phyloP scores from a whole-genome alignment of 2,888 invertebrate genomes.

The Drosophila meridionalis region DNA sequence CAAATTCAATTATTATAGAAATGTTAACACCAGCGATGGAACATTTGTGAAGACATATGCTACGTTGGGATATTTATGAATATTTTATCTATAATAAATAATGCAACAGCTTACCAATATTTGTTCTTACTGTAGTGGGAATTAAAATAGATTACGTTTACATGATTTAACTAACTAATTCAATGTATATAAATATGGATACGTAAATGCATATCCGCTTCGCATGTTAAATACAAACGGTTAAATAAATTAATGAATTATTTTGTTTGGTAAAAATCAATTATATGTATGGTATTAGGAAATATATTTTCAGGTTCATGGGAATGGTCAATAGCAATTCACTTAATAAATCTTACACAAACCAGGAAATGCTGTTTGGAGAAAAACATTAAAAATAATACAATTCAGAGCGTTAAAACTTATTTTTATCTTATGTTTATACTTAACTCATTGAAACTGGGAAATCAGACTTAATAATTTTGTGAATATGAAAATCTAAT shows the following conservation, averaged over 20 bases:
- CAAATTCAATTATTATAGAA: slow-evolving; percentile 87
- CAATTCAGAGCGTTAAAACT: too few species aligned
- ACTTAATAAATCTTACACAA: too few species aligned
- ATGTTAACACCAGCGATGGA: slow-evolving; percentile 92
- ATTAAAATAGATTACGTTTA: slow-evolving; percentile 19
- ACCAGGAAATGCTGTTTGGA: too few species aligned
- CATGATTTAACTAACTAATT: slow-evolving; percentile 13
- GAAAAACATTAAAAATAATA: too few species aligned
- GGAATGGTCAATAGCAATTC: too few species aligned
- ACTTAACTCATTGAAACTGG: too few species aligned
- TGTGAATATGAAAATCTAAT: too few species aligned
- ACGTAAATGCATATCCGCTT: slow-evolving; percentile 7
- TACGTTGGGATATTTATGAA: slow-evolving; percentile 96
- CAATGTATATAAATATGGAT: slow-evolving; percentile 15
- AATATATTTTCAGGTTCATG: too few species aligned
- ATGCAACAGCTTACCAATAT: slow-evolving; percentile 15
- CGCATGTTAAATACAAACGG: slow-evolving; percentile 7
- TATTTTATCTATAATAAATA: slow-evolving; percentile 66
- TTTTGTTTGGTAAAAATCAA: background rate
- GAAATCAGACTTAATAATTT: too few species aligned
- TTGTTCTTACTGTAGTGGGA: slow-evolving; percentile 2
- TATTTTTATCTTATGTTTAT: too few species aligned
- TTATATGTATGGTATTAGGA: background rate
- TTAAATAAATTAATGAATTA: background rate
- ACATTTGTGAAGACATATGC: slow-evolving; percentile 97